phyloP scores from a whole-genome alignment of 2,888 invertebrate genomes.

The Drosophila anomalata region DNA sequence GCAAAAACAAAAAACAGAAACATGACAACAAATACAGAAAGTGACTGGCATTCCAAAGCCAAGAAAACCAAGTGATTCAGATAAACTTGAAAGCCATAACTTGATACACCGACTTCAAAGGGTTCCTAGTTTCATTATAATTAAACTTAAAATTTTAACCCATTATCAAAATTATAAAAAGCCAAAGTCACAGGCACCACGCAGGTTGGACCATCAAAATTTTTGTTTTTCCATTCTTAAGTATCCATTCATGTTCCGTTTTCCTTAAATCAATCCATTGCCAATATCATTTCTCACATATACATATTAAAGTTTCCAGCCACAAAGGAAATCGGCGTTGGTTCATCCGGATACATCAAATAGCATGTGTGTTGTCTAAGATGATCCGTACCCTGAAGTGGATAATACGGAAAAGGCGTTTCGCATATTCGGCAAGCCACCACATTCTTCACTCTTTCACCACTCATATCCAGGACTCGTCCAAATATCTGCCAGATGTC shows the following conservation, averaged over 20 bases:
- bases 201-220: too few species aligned
- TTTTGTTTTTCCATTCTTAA: too few species aligned
- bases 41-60: not conserved
- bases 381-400: not conserved
- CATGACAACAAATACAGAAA: conserved; percentile 17
- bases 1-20: conserved; percentile 10
- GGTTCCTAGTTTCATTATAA: not conserved
- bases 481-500: not conserved
- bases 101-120: not conserved
- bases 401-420: not conserved
- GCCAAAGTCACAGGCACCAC: not conserved
- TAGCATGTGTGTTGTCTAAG: not conserved
- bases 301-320: not conserved
- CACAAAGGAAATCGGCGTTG: too few species aligned
- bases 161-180: not conserved
- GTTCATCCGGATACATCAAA: not conserved
- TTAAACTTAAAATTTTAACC: not conserved
- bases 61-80: not conserved
- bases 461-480: not conserved
- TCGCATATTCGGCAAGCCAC: not conserved
- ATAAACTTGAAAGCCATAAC: not conserved
- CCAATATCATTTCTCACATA: not conserved
- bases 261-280: not conserved
- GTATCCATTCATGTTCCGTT: too few species aligned
- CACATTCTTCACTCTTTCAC: not conserved